Evolutionary conservation across 1,140 invertebrate species (phyloP).

Genomic region (Drosophila nebulosa): DNA sequence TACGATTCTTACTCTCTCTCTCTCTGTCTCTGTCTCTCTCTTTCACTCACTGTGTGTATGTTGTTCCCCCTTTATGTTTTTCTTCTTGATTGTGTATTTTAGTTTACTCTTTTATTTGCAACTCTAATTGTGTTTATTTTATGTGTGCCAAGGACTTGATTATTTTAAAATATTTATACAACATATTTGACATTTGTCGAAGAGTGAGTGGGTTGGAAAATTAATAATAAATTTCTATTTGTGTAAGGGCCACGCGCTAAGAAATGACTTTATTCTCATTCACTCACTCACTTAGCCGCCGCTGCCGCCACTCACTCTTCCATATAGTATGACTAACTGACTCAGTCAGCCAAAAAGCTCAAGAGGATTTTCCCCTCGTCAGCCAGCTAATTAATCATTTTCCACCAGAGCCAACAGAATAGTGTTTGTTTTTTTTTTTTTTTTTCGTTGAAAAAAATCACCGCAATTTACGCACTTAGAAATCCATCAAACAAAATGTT

Average conservation of each 20-base stretch:
- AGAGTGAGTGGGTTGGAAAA: conserved; percentile 1
- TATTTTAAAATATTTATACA: conserved; percentile 60
- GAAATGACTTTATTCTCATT: neutral
- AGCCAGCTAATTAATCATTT: conserved; percentile 64
- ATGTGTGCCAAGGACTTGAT: conserved; percentile 50
- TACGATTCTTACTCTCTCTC: too few relatives aligned
- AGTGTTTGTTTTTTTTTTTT: conserved; percentile 20
- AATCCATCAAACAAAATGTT: conserved; percentile 69
- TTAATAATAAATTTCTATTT: conserved; percentile 28
- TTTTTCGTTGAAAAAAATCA: conserved; percentile 39
- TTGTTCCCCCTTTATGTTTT: too few relatives aligned
- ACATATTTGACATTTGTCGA: too few relatives aligned
- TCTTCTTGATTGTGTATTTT: conserved; percentile 20
- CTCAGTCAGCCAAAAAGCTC: conserved; percentile 60
- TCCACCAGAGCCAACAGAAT: conserved; percentile 32
- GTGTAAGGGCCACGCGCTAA: conserved; percentile 37
- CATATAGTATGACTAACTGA: conserved; percentile 50
- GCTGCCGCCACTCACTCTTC: neutral
- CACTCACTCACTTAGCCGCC: conserved; percentile 1
- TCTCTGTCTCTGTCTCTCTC: too few relatives aligned
- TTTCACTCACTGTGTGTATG: too few relatives aligned
- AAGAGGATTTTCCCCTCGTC: conserved; percentile 59
- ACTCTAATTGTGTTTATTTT: conserved; percentile 43
- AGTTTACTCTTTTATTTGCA: conserved; percentile 4
- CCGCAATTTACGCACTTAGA: conserved; percentile 70